Base-by-base conservation (phyloP, 2,113 vertebrate species). In the Notiomystis cincta region DNA sequence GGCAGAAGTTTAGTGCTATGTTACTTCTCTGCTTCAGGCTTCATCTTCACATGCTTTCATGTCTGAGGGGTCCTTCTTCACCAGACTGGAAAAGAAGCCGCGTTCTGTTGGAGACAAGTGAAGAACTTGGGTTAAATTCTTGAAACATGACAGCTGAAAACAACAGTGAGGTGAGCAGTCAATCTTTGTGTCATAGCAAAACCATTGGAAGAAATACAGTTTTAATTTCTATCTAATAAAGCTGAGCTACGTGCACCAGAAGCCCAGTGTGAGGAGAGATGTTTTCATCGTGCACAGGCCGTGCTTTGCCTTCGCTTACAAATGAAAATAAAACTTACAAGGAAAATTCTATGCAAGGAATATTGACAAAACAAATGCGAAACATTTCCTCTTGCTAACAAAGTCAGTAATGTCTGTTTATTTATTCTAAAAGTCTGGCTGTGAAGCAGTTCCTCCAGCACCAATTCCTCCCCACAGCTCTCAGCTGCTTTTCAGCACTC, bases 51-150 rank as follows among this genome's bases (percentile, higher is more conserved):
- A 98, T 4, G 97, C 96, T 45, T 95, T 89, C 85, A 98, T 80
- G 1, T 98, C 96, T 19, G 95, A 97, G 18, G 97, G 96, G 51
- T 98, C 97, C 1, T 94, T 98, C 94, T 98, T 98, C 92, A 97
- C 72, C 27, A 97, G 89, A 69, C 6, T 13, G 15, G 62, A 15
- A 66, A 94, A 91, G 91, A 87, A 86, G 70, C 96, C 97, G 64
- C 95, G 97, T 86, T 98, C 98, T 98, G 94, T 97, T 83, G 66
- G 89, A 93, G 92, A 70, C 47, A 93, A 90, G 33, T 82, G 71
- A 65, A 44, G 67, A 77, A 25, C 56, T 73, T 70, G 71, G 53
- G 72, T 94, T 82, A 94, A 75, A 57, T 64, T 82, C 79, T 79
- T 64, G 54, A n/a, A 61, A 58, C 0, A 0, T 5, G 25, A 54